Evolutionary conservation across 2,797 vertebrate genomes (phyloP), one percentile per base, ranked within the genome.

Genomic region (Peromyscus melanophrys): DNA sequence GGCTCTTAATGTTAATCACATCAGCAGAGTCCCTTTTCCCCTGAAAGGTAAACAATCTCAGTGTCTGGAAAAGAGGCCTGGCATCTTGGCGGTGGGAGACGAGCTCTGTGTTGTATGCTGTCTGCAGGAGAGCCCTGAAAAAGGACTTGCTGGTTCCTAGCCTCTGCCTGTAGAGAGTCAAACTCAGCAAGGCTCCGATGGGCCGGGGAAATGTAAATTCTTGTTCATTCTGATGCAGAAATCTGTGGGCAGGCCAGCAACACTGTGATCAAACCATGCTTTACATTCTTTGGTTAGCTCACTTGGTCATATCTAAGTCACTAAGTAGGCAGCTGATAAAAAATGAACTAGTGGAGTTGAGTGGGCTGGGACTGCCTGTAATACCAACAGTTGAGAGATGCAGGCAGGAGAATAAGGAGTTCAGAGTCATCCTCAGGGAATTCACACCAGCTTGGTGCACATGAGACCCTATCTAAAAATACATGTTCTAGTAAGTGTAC

Each of bases 251-350:
- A 27, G 13, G 84, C 84, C 61, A 69, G 63, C 63, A 69, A 63
- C 10, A 14, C 37, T 27, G 4, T 0, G 65, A 23, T 80, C 61
- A 34, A 25, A 14, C 17, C n/a, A 0, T 1, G 1, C 17, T 17
- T 52, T 12, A 0, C 12, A 12, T 21, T n/a, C 61, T 67, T n/a
- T 52, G 80, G 7, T 23, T 21, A 25, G 40, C 21, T 67, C 61
- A 23, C 0, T 37, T 37, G 12, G 0, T 14, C n/a, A 27, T 1
- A 0, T 1, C 0, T 9, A 11, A 14, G 59, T 17, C 52, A 9
- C 27, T 88, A 76, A 81, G 37, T 9, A 7, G 10, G 12, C 21
- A 49, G 1, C 31, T 31, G 27, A 29, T 61, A 23, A 37, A 59
- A 61, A 61, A 52, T 63, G 46, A 89, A 52, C 3, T 37, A 10